Evolutionary conservation across 2,797 vertebrate genomes (phyloP), one percentile per base, ranked within the genome.

Genomic region (Pseudomugil gertrudae): DNA sequence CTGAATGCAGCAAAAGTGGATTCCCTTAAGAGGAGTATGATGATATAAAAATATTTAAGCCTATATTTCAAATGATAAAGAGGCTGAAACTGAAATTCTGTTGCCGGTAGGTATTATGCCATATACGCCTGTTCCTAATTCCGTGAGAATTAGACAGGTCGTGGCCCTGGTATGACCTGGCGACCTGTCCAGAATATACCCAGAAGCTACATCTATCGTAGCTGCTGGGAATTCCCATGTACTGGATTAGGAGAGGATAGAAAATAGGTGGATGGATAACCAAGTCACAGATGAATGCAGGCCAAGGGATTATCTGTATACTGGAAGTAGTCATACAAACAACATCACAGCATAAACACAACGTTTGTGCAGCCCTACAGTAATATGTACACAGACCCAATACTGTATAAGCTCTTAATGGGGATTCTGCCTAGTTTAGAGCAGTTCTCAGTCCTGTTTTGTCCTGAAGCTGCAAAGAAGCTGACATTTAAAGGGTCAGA

Each of bases 1-100:
- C 33, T 45, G 64, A 81, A 86, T 81, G 72, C 77, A 74, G 72
- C 75, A 66, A 62, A 35, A 61, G 69, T 58, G 78, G 51, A 60
- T 56, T 32, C 9, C 33, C 26, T 54, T n/a, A 35, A 69, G 51
- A 73, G 26, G 17, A 61, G 21, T 5, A 10, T 2, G 23, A 30
- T 63, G 63, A 27, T 66, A 58, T 52, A 69, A n/a, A 61, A 71
- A 29, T n/a, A 61, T 55, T 27, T 48, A 38, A 53, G 51, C 53
- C 47, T 36, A 52, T 29, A 60, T 76, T 65, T 55, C 52, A 61
- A 26, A 45, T 33, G 29, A 52, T 9, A 32, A 35, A 32, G 23
- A 51, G 57, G 64, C n/a, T 1, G 6, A 26, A 55, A 48, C 0
- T 2, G 13, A 50, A 29, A 63, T 69, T 76, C 56, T 57, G 65